phyloP scores from a whole-genome alignment of 2,888 invertebrate genomes.

The Caprella mutica region DNA sequence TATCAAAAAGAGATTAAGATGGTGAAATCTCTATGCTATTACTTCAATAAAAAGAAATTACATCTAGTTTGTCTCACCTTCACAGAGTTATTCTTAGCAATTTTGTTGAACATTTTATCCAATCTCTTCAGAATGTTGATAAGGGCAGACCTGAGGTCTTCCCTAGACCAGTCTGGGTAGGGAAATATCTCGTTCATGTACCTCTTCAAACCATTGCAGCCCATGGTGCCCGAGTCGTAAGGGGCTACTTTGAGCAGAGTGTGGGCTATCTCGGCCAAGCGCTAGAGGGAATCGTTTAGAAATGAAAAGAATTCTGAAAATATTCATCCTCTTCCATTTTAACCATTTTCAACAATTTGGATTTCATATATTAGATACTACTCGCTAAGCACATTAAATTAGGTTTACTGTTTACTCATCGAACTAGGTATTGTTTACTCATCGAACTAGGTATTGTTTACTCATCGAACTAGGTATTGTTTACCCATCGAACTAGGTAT shows the following conservation, averaged over 20 bases:
- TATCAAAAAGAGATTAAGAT: too few species aligned
- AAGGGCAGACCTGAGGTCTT: constrained; percentile 77
- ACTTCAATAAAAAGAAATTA: too few species aligned
- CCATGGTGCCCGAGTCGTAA: constrained; percentile 95
- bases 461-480: too few species aligned
- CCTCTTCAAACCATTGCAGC: constrained; percentile 78
- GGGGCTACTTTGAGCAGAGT: constrained; percentile 93
- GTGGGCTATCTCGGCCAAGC: constrained; percentile 92
- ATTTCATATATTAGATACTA: neutral
- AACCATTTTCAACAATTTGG: neutral
- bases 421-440: too few species aligned
- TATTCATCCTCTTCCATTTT: neutral
- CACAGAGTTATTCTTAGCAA: constrained; percentile 89
- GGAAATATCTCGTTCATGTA: constrained; percentile 89
- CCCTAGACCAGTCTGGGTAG: constrained; percentile 90
- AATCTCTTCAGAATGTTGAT: constrained; percentile 80
- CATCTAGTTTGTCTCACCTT: too few species aligned
- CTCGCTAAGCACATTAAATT: too few species aligned
- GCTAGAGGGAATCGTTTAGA: constrained; percentile 52
- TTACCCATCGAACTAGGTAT: too few species aligned
- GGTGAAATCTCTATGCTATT: too few species aligned
- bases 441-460: too few species aligned
- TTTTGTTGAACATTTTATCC: constrained; percentile 93
- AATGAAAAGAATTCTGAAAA: constrained; percentile 12
- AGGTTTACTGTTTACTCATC: too few species aligned